A percentile compares a stretch with the other conserved stretches of the same genome.
Conservation (phyloP, 1,140 invertebrate species). For the Cheumatopsyche charites region DNA sequence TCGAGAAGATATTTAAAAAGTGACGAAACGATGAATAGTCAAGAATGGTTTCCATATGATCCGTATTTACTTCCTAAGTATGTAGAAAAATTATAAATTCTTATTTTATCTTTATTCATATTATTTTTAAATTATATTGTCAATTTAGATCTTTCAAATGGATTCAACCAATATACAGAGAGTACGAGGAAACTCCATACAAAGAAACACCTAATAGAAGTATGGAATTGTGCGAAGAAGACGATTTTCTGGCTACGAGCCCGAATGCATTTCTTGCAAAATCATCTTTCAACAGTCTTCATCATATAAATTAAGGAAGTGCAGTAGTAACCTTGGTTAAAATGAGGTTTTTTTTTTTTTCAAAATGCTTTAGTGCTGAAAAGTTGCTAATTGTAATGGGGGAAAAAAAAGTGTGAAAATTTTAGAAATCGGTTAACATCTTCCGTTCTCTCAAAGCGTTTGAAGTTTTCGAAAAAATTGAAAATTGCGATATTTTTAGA, state of each 20-base stretch:
- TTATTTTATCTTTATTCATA: conserved; percentile 14
- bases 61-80: conserved; percentile 58
- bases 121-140: conserved; percentile 5
- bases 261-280: conserved; percentile 32
- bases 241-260: conserved; percentile 46
- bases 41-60: conserved; percentile 61
- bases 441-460: too few species aligned
- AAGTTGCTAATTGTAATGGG: too few species aligned
- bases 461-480: too few species aligned
- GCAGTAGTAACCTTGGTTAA: too few species aligned
- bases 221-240: conserved; percentile 44
- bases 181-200: conserved; percentile 42
- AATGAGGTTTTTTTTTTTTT: too few species aligned
- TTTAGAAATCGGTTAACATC: too few species aligned
- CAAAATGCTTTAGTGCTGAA: too few species aligned
- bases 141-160: conserved; percentile 41
- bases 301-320: conserved; percentile 22
- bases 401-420: too few species aligned
- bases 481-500: too few species aligned
- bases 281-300: conserved; percentile 29
- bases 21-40: conserved; percentile 49
- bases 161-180: conserved; percentile 45
- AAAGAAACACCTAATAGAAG: conserved; percentile 18
- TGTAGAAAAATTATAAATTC: conserved; percentile 43
- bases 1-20: conserved; percentile 68